Evolutionary conservation across 2,888 invertebrate species (phyloP), one percentile per base, ranked within the genome.

Genomic region (Drosophila seclusa): DNA sequence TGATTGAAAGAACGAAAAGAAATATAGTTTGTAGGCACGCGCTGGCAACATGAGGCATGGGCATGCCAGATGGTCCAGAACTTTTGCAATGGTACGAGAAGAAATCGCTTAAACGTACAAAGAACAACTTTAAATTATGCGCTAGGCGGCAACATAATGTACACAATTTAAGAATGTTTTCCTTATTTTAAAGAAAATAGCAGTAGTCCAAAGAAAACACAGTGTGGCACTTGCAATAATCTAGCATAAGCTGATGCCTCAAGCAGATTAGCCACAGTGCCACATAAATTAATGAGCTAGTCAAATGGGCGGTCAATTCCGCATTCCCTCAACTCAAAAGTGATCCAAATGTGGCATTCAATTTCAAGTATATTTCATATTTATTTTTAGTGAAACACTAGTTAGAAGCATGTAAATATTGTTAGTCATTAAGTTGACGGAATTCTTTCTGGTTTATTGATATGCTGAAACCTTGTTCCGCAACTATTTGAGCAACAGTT

Each of bases 11-110:
- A 66, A 48, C 27, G 32, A 60, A 62, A 60, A 32, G 58, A 79
- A 69, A 76, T 38, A 69, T 27, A 62, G 72, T 78, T 60, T 50
- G 67, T 48, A 55, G 82, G 82, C 79, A 76, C 76, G 87, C 87
- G 59, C 68, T 69, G 53, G 67, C 45, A 52, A 29, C 50, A 29
- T 32, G 49, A 38, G 38, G 32, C 38, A 68, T n/a, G 57, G 50
- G 32, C 73, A 49, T 40, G 71, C 80, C 83, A 83, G 83, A 85
- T 87, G 88, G 73, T 79, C 64, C 53, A 72, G 59, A 78, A 66
- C 55, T 68, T 62, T 64, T 49, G 70, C 78, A 79, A 73, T 48
- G 68, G 50, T 60, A 48, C 32, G 58, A 42, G 52, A 61, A 59
- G 24, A 58, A 54, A 68, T 61, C 50, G 62, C 58, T 61, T 48